Evolutionary conservation across 2,797 vertebrate species (phyloP), one percentile per base, ranked within the genome.

Genomic region (Tragopan temminckii): DNA sequence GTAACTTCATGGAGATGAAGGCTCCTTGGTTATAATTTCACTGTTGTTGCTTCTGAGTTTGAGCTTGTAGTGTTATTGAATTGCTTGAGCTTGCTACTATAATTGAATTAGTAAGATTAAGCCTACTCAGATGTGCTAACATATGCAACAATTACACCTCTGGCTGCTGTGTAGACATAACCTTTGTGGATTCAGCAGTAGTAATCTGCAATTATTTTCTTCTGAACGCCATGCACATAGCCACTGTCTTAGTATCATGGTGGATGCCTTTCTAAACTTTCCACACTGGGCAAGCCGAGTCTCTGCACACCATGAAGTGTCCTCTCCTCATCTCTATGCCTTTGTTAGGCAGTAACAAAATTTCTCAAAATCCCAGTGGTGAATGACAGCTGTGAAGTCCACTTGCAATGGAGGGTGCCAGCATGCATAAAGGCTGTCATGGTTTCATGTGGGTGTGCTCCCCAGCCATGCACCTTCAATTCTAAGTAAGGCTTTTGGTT

Each of bases 61-160:
- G 71, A 55, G 75, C 31, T 81, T 66, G 35, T 72, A 33, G 7
- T 70, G 24, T 8, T 43, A 59, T 1, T 76, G 77, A 94, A 70
- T 81, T 72, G 11, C 50, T 72, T 88, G 74, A 86, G 46, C 45
- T 81, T 78, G 12, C 13, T 70, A 31, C 72, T 93, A 2, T 62
- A 58, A 84, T 23, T 86, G 80, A 93, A 80, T 74, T 82, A 82
- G 75, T 5, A 24, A 77, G 27, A 52, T 57, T 85, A 85, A 89
- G 25, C 46, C 71, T 74, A 19, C 46, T 90, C 1, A 1, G 43
- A 33, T 80, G 64, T 31, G 13, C 31, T 58, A 67, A 25, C 31
- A 21, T 35, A 43, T 3, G 21, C 17, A 69, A 36, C 48, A 85
- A 31, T 82, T 68, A 75, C 13, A 45, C 29, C 79, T 63, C 36